A percentile compares a stretch with the other conserved stretches of the same genome.
phyloP scores from a whole-genome alignment of 2,113 vertebrate species.

The Tursiops truncatus region DNA sequence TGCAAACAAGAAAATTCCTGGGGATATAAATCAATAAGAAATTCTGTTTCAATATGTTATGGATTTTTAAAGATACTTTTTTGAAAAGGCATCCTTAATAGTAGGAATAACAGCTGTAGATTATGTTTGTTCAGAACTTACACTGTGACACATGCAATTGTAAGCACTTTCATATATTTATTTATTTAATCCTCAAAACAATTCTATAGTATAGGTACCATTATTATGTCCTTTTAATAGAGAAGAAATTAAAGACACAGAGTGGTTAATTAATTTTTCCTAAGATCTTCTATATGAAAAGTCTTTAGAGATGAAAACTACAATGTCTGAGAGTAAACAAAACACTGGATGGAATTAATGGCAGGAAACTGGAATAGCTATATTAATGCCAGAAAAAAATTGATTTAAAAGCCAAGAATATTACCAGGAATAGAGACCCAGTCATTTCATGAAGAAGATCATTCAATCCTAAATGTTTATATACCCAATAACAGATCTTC shows the following conservation, averaged over 20 bases:
- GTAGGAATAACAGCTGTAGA: neutral
- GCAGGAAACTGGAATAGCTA: neutral
- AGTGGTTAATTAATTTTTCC: neutral
- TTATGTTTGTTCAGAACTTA: neutral
- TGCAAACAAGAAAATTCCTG: neutral
- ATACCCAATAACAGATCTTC: neutral
- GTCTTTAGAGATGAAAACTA: neutral
- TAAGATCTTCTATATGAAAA: neutral
- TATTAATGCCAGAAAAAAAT: neutral
- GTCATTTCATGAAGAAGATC: neutral
- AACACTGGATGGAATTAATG: neutral
- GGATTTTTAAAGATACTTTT: neutral
- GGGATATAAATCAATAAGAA: neutral
- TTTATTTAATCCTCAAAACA: neutral
- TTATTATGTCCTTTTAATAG: neutral
- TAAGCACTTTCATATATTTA: neutral
- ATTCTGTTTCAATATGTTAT: neutral
- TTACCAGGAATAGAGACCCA: neutral
- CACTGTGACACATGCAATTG: neutral
- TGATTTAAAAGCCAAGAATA: neutral
- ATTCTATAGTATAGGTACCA: neutral
- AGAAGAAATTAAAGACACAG: neutral
- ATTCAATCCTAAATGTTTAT: neutral
- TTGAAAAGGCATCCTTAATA: neutral
- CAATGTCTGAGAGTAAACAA: neutral